phyloP scores from a whole-genome alignment of 2,113 vertebrate species.

The Cynopterus brachyotis region DNA sequence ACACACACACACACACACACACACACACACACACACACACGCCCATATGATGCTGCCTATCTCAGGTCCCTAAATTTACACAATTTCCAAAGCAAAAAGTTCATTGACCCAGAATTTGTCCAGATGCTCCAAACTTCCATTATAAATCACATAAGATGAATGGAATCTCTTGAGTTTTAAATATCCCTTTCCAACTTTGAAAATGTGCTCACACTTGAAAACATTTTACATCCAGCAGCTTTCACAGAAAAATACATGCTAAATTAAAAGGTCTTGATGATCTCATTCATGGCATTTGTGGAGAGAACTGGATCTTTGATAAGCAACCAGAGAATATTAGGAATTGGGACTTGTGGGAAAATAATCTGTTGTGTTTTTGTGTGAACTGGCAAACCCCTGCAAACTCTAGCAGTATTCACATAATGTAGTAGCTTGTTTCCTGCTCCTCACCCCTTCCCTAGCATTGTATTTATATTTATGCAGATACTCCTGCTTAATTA shows the following conservation, averaged over 20 bases:
- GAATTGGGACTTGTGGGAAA: background rate
- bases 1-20: background rate
- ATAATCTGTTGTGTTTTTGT: background rate
- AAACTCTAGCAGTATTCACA: background rate
- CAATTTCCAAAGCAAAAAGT: background rate
- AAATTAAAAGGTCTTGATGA: background rate
- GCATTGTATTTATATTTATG: slow-evolving; percentile 63
- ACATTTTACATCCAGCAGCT: background rate
- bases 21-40: background rate
- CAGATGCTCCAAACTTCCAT: background rate
- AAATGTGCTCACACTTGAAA: background rate
- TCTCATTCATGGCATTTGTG: background rate
- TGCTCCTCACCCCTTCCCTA: background rate
- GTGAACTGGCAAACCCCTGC: background rate
- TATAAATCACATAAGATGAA: slow-evolving; percentile 8
- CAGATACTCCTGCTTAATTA: slow-evolving; percentile 69
- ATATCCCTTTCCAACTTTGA: background rate
- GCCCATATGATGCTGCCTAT: background rate
- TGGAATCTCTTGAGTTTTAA: background rate
- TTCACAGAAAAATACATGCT: background rate
- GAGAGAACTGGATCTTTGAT: background rate
- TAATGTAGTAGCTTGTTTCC: background rate
- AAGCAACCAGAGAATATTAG: background rate
- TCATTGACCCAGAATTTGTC: background rate
- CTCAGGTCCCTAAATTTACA: background rate